Conservation (phyloP, 2,888 invertebrate genomes). For the Neocrepidodera transversa region DNA sequence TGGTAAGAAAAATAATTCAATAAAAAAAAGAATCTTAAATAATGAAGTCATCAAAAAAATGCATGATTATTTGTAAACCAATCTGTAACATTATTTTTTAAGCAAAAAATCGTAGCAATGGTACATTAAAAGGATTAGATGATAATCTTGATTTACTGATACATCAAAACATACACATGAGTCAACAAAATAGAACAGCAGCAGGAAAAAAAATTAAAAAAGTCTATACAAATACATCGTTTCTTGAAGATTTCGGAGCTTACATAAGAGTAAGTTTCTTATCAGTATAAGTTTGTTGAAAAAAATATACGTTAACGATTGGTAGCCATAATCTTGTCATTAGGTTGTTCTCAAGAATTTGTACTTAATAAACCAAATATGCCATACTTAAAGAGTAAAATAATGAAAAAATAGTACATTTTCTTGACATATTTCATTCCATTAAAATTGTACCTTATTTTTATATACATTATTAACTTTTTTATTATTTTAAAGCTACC, state of each 20-base stretch:
- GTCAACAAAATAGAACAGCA: slow-evolving; percentile 6
- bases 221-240: slow-evolving; percentile 25
- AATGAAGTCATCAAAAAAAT: no score
- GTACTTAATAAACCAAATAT: no score
- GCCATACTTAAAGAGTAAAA: no score
- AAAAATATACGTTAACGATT: background rate
- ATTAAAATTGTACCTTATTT: no score
- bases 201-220: slow-evolving; percentile 19
- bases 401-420: no score
- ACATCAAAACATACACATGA: slow-evolving; percentile 17
- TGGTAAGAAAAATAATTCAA: no score
- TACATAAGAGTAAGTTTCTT: slow-evolving; percentile 22
- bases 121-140: slow-evolving; percentile 13
- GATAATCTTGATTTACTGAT: slow-evolving; percentile 10
- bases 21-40: no score
- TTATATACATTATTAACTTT: no score
- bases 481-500: slow-evolving; percentile 2
- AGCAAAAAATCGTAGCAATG: slow-evolving; percentile 11
- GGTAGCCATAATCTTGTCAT: background rate
- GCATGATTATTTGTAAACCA: background rate
- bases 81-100: background rate
- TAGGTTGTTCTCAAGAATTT: no score
- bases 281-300: background rate
- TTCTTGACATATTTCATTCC: no score
- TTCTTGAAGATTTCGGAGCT: slow-evolving; percentile 24